Base-by-base conservation (phyloP, 2,797 vertebrate genomes). In the Centropyge bicolor region DNA sequence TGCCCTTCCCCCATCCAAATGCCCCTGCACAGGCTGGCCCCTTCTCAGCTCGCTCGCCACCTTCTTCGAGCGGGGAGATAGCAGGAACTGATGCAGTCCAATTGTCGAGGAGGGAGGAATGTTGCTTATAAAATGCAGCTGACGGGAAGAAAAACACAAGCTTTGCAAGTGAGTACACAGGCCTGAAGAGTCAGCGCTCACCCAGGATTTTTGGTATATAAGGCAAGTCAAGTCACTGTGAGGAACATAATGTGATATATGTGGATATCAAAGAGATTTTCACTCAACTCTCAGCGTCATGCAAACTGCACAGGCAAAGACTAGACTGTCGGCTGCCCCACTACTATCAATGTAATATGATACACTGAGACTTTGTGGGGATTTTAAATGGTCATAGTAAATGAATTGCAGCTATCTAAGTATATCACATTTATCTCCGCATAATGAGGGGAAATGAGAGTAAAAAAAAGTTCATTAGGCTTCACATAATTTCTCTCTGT, bases 1-100 rank as follows among this genome's bases (percentile, higher is more conserved):
- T 91, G 89, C 93, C 93, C 94, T 89, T 91, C 93, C 94, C 94
- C 93, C 87, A 90, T 80, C 87, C 87, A 73, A 89, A 89, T 89
- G 91, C 91, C 91, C 92, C 91, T 69, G 86, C 89, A 80, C 90
- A 86, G 82, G 81, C 92, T 87, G 88, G 89, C 90, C 90, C 87
- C 90, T 88, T 83, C 88, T 89, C 86, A 61, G 85, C 87, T 89
- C 84, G 51, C 82, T 82, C 86, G 70, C 85, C 91, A 86, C 88
- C 89, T 90, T 90, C 86, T 83, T 82, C 72, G 55, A 82, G 82
- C 57, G 78, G 86, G 84, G 84, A 93, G 93, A 92, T 92, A 93
- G 91, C 83, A 81, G 86, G 87, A 92, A 91, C 91, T 84, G 92
- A 93, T 91, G 91, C 80, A 84, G 89, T 88, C 88, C 93, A 83